Evolutionary conservation across 1,140 invertebrate genomes (phyloP), one percentile per base, ranked within the genome.

Genomic region (Octopus sinensis): DNA sequence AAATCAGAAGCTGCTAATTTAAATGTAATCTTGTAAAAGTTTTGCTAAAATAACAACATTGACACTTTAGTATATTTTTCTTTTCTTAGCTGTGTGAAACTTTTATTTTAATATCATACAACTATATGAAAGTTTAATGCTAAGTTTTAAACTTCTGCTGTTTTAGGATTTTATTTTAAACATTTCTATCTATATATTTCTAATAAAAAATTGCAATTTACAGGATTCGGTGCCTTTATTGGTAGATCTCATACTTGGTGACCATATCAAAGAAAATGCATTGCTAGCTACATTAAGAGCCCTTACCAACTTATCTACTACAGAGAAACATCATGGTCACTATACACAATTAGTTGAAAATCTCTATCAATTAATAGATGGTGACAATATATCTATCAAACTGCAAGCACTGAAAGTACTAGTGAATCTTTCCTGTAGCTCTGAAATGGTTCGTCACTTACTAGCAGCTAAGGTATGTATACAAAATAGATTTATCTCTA

Each of bases 401-500:
- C 86, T 94, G 13, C 93, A 94, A 85, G 90, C 93, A 13, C 87
- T 93, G 0, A 92, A 93, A 85, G 87, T 94, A 53, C 90, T 94
- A n/a, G 93, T 94, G 75, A 94, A 94, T 88, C 88, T 94, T 5
- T 93, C 93, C 5, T 93, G 92, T 83, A 94, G 93, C 88, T 89
- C 92, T 84, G 92, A 93, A 80, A 92, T 94, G 90, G 91, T 94
- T 23, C 93, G 93, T 17, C 91, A 92, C 84, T 88, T 94, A 52
- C 86, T 94, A 76, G 93, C 93, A 82, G 93, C 93, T 79, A 92
- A 94, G 92, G 93, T 94, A 89, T 85, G 82, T 71, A 30, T 52
- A 30, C 51, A n/a, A 56, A 79, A 79, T 5, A 43, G 30, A 43
- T 43, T 43, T 43, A 43, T 43, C 30, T 43, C 30, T 43, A 43